Evolutionary conservation across 1,140 invertebrate genomes (phyloP), one percentile per base, ranked within the genome.

Genomic region (Drosophila kohkoa): DNA sequence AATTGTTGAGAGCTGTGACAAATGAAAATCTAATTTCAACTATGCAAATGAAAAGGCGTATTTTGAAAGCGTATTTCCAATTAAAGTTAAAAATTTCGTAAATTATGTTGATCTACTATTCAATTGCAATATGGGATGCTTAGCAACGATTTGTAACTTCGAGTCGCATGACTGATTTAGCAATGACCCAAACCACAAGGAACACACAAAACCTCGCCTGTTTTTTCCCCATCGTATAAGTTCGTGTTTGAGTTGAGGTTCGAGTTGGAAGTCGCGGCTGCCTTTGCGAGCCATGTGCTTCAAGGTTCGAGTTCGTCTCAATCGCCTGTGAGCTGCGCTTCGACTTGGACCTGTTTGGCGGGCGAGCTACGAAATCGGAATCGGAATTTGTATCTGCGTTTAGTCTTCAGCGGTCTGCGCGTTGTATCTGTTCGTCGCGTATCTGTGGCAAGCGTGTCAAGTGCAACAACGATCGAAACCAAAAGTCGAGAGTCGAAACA

Each of bases 371-470:
- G 20, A 7, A 49, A 55, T 15, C 55, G 55, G 35, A 49, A 55
- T 15, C 55, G 55, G 35, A 57, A 68, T 38, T 28, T 60, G 38
- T 41, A 52, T 16, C 59, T 59, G 79, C 79, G 79, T 82, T 83
- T 66, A 83, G 81, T 83, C 77, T 83, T 80, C 32, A 64, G 58
- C 81, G 73, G 81, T 83, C 81, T 85, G 81, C 81, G 81, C 68
- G 73, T 77, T 59, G 60, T 73, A 52, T 59, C 63, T 59, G 81
- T 83, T 54, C 54, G 74, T 82, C 59, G 58, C 41, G 69, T 82
- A n/a, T 25, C 49, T 55, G 30, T 41, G 30, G 11, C 35, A 16
- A 52, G 32, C 41, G 11, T 55, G 11, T 55, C 48, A 60, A 66
- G 55, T 72, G 43, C 25, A 49, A 32, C 25, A 51, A 32, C 59